Percentiles rank a stretch among this genome's conserved stretches.
Evolutionary conservation across 2,113 vertebrate species (phyloP).

Genomic region (Strigops habroptila): DNA sequence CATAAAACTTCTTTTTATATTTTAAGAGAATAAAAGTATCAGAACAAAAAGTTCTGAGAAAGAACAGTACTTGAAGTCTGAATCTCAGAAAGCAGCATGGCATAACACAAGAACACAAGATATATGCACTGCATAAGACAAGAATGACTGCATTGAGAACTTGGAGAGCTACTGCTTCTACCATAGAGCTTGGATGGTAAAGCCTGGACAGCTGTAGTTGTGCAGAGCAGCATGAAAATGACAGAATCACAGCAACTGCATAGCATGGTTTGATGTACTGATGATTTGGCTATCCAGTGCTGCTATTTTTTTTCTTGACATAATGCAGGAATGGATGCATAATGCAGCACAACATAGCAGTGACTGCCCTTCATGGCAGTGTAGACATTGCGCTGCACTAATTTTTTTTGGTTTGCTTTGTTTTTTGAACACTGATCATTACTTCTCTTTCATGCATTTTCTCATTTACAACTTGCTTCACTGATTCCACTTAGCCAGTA

Average conservation of each 20-base stretch:
- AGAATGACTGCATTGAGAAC: not conserved
- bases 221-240: not conserved
- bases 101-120: fast-evolving
- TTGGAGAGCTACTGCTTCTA: not conserved
- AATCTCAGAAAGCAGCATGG: not conserved
- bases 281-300: not conserved
- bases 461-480: conserved; percentile 27
- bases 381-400: not conserved
- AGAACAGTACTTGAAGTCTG: not conserved
- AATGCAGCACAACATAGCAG: not conserved
- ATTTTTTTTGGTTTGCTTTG: not conserved
- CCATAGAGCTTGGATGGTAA: not conserved
- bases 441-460: not conserved
- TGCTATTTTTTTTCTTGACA: not conserved
- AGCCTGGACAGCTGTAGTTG: not conserved
- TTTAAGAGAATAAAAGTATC: not conserved
- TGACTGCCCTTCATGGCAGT: not conserved
- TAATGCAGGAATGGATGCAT: not conserved
- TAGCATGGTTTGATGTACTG: not conserved
- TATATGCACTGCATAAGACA: fast-evolving
- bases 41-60: not conserved
- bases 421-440: not conserved
- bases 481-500: not conserved
- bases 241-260: not conserved
- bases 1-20: not conserved